These are phyloP conservation scores for Panthera uncia DNA, from an alignment of 2,113 vertebrate species.

Conservation along the genomic window DNA sequence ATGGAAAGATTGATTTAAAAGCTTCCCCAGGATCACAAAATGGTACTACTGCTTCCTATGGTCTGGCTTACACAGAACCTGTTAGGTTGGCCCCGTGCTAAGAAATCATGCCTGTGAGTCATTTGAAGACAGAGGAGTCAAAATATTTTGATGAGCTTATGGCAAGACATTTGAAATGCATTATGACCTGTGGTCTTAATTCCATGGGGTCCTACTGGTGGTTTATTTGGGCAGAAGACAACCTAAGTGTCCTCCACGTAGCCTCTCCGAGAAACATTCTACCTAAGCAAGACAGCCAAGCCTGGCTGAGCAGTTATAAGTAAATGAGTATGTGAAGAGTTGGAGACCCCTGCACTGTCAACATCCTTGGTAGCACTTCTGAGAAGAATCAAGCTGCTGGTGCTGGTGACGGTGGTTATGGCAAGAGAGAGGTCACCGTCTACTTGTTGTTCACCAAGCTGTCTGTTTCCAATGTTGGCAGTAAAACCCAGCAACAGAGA, in stretches of 20 bases:
- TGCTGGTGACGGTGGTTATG: not conserved
- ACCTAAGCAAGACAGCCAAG: not conserved
- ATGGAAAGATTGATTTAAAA: not conserved
- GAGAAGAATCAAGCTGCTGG: not conserved
- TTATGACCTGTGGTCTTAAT: not conserved
- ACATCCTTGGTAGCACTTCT: not conserved
- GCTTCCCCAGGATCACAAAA: not conserved
- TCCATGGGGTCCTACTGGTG: not conserved
- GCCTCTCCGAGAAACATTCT: slow-evolving; percentile 29
- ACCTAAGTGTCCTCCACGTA: not conserved
- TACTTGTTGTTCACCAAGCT: not conserved
- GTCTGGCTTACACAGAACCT: not conserved
- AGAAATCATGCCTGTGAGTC: not conserved
- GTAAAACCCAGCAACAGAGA: not conserved
- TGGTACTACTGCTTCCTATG: not conserved
- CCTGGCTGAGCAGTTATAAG: not conserved
- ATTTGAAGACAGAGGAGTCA: slow-evolving; percentile 20
- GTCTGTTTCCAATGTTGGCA: not conserved
- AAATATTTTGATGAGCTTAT: slow-evolving; percentile 3
- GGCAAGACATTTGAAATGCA: not conserved
- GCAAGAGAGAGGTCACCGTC: not conserved
- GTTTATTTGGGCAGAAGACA: not conserved
- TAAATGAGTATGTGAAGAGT: not conserved
- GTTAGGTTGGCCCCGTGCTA: not conserved
- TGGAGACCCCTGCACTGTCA: not conserved